Evolutionary conservation across 2,113 vertebrate species (phyloP), one percentile per base, ranked within the genome.

Genomic region (Hippocampus abdominalis): DNA sequence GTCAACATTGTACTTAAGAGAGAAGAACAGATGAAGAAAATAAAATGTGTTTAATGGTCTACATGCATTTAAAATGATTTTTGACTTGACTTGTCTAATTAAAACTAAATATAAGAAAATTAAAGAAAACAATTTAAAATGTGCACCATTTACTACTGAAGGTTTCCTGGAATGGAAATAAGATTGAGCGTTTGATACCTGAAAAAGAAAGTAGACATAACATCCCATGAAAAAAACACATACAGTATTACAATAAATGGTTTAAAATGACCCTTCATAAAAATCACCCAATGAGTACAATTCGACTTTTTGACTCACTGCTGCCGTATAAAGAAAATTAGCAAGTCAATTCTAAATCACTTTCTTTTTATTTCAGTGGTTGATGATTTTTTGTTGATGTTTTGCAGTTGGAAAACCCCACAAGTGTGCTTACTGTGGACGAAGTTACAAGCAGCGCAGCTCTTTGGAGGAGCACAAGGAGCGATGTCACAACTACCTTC

Each of bases 381-480:
- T 21, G 61, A 49, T 73, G 54, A 79, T 57, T 21, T 42, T 64
- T 11, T 46, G 46, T 23, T 25, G 6, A 32, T n/a, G 27, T 68
- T 36, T 44, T 80, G 60, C 91, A 98, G 97, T 99, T 82, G 97
- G 97, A 87, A 99, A 99, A 78, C 97, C 97, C 75, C 97, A 99
- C 89, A 99, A 99, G 81, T 99, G 97, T 91, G 96, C 95, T 66
- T 98, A 98, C 77, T 99, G 97, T 86, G 97, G 97, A 64, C 93
- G 97, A 82, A 99, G 97, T 78, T 99, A 99, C 84, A 99, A 99
- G 76, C 97, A 99, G 89, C 94, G 97, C 77, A 98, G 97, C 87
- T 98, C 97, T 69, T 90, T 99, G 66, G 97, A 99, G 91, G 97
- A 99, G 84, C 97, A 99, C 87, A 99, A 99, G 85, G 97, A 99